Conservation (phyloP, 2,113 vertebrate species). For the Microcebus griseorufus region DNA sequence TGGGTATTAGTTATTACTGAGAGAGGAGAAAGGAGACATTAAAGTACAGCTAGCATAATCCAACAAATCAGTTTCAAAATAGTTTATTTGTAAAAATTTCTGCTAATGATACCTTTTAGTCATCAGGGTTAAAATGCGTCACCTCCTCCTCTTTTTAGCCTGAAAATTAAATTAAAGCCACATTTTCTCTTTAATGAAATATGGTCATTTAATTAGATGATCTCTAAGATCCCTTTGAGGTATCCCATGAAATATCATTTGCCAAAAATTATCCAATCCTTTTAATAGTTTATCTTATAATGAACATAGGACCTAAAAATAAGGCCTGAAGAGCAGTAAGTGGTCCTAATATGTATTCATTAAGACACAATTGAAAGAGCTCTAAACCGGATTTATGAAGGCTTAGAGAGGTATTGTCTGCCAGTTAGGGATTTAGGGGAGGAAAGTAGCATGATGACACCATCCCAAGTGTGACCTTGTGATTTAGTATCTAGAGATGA, state of each 20-base stretch:
- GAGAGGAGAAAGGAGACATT: background rate
- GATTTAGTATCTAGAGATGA: background rate
- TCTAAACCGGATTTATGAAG: background rate
- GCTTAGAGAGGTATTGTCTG: background rate
- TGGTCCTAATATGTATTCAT: background rate
- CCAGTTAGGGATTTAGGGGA: background rate
- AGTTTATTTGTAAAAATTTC: background rate
- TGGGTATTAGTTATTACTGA: background rate
- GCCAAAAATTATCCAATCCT: background rate
- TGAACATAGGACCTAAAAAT: background rate
- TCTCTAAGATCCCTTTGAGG: background rate
- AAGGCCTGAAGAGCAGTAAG: background rate
- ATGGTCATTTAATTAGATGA: background rate
- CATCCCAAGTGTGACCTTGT: background rate
- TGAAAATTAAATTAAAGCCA: background rate
- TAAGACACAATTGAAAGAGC: background rate
- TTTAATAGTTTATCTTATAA: background rate
- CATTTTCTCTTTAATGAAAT: background rate
- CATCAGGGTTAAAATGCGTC: background rate
- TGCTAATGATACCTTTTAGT: background rate
- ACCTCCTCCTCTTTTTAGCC: background rate
- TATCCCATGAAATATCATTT: background rate
- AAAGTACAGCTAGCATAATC: background rate
- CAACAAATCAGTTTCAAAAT: background rate
- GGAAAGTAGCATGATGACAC: background rate